phyloP scores from a whole-genome alignment of 2,888 invertebrate genomes.

The Antheraea assamensis region DNA sequence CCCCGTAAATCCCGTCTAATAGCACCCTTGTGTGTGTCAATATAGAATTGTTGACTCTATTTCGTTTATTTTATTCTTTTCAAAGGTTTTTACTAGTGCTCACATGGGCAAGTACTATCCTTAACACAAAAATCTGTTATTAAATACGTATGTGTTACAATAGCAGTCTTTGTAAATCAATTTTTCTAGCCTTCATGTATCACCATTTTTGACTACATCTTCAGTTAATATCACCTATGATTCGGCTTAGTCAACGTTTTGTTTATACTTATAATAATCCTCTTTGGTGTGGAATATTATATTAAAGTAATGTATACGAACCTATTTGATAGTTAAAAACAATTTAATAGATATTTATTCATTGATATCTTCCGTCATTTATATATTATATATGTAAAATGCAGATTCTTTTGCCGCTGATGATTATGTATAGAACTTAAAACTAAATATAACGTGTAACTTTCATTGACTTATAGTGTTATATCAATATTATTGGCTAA shows the following conservation, averaged over 20 bases:
- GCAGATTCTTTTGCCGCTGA: background rate
- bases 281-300: too few species aligned
- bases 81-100: background rate
- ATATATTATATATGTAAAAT: background rate
- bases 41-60: background rate
- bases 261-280: background rate
- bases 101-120: background rate
- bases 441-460: background rate
- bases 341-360: background rate
- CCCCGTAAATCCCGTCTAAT: slow-evolving; percentile 43
- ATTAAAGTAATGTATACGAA: background rate
- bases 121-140: background rate
- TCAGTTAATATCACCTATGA: background rate
- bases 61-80: background rate
- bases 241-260: background rate
- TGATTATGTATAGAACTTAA: background rate
- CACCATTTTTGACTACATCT: background rate
- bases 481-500: background rate
- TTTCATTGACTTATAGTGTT: background rate
- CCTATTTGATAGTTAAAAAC: background rate
- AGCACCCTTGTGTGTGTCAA: slow-evolving; percentile 13
- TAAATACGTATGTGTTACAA: too few species aligned
- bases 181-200: background rate
- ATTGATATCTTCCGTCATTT: background rate
- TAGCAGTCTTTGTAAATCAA: background rate